Conservation (phyloP, 2,113 vertebrate genomes). For the Caretta caretta region DNA sequence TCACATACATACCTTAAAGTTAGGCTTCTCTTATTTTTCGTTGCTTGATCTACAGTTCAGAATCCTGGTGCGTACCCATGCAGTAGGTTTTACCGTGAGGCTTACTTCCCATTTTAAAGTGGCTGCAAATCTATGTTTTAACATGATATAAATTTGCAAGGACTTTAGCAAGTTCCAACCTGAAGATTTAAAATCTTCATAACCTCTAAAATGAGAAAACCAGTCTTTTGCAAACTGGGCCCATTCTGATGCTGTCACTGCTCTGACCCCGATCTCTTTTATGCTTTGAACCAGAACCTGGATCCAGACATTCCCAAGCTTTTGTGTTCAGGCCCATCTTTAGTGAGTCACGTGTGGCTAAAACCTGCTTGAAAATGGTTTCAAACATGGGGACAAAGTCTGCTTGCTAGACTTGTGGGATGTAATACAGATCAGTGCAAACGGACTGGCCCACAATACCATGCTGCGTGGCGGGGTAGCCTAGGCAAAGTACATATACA, state of each 20-base stretch:
- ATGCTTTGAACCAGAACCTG: not conserved
- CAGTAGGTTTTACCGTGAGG: rapidly evolving
- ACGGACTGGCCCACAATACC: not conserved
- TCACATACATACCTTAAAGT: not conserved
- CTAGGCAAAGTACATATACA: not conserved
- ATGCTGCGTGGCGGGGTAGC: no score
- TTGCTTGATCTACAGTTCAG: not conserved
- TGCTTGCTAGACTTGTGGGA: not conserved
- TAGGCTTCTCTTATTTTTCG: not conserved
- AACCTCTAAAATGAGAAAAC: not conserved
- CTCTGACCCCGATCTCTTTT: not conserved
- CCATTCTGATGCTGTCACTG: not conserved
- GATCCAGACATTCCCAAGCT: not conserved
- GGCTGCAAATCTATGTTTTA: not conserved
- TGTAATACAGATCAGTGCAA: not conserved
- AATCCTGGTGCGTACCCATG: not conserved
- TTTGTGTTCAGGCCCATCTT: not conserved
- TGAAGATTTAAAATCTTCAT: not conserved
- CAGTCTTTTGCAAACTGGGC: not conserved
- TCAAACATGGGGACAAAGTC: not conserved
- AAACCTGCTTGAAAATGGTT: not conserved
- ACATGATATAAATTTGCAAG: rapidly evolving
- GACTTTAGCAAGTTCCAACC: not conserved
- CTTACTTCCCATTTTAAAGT: rapidly evolving
- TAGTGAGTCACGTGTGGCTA: not conserved